Percentiles rank a stretch among this genome's conserved stretches.
phyloP scores from a whole-genome alignment of 2,113 vertebrate species.

The Hippotragus niger region DNA sequence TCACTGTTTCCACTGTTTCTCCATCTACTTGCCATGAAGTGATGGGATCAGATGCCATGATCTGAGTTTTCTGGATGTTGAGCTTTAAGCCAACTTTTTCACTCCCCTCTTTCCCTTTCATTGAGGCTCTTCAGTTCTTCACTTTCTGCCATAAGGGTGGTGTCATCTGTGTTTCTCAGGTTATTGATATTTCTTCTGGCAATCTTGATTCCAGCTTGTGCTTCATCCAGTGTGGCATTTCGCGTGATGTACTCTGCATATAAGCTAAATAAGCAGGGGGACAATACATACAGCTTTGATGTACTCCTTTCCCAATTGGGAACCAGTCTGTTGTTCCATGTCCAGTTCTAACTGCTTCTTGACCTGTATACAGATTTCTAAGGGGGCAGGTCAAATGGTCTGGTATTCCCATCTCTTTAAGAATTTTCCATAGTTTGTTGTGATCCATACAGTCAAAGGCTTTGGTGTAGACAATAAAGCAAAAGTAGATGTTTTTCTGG shows the following conservation, averaged over 20 bases:
- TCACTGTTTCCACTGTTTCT: neutral
- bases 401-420: neutral
- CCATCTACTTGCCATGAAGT: neutral
- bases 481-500: neutral
- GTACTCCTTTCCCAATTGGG: neutral
- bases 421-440: neutral
- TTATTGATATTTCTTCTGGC: neutral
- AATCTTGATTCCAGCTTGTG: neutral
- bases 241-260: neutral
- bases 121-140: neutral
- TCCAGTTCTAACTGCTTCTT: neutral
- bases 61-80: neutral
- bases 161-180: rapidly evolving
- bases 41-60: neutral
- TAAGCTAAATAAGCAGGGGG: neutral
- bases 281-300: neutral
- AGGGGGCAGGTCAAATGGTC: neutral
- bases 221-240: neutral
- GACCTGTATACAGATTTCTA: neutral
- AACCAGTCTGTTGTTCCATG: neutral
- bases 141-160: neutral
- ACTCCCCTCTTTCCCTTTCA: neutral
- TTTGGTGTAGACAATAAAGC: neutral
- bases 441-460: neutral
- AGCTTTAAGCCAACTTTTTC: neutral